Evolutionary conservation across 2,797 vertebrate genomes (phyloP), one percentile per base, ranked within the genome.

Genomic region (Peromyscus eremicus): DNA sequence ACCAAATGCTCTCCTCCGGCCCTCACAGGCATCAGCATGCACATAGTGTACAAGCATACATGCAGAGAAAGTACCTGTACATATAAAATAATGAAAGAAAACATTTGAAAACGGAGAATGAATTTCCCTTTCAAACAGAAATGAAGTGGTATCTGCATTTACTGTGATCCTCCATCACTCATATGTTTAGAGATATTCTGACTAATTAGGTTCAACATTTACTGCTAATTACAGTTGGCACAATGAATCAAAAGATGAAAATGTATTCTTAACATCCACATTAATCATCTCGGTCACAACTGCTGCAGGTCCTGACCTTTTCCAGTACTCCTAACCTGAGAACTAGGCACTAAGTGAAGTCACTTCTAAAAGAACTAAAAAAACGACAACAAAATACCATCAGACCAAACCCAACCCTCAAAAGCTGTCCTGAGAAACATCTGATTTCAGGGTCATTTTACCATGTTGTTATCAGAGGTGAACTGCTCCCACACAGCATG

Each of bases 171-270:
- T 97, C 93, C 93, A 97, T 97, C 92, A 90, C 95, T 97, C 91
- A 83, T 90, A 94, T 70, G n/a, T 37, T 79, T 94, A 97, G 91
- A 97, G 93, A 98, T 97, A 97, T 94, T 97, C 73, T 82, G 64
- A 96, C 43, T 96, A 46, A 60, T 60, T 92, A 62, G 98, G 97
- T 98, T 97, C 97, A 98, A 97, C 66, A 97, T 96, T 96, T 96
- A 98, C 91, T 96, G 87, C 96, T 98, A 94, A 86, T 97, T 98
- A 96, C 52, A 97, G 70, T 90, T 98, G 77, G 94, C 89, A 96
- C 84, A 17, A 90, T 97, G 97, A 98, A 89, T 97, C 94, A 97
- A 96, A 92, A 0, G 94, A 96, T 97, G 98, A 98, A 98, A 97
- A 97, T 94, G 80, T 83, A 60, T 96, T 96, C 94, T 95, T 29